These are phyloP conservation scores for Panagrolaimus sp. DNA, from an alignment of 1,140 invertebrate genomes.

Conservation along the genomic window DNA sequence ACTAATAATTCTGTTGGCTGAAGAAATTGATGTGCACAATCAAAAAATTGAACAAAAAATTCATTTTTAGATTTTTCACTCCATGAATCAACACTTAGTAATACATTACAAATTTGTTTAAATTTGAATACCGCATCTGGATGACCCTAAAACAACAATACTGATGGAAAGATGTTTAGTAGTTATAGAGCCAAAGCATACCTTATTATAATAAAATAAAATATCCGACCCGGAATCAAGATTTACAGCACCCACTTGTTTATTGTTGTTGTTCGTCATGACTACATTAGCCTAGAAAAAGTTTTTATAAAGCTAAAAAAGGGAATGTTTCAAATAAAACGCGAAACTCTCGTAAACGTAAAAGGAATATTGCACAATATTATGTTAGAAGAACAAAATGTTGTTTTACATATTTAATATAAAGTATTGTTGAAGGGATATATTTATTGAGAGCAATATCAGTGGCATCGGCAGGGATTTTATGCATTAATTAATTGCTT, in stretches of 20 bases:
- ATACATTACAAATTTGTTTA: not conserved
- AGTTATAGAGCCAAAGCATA: not conserved
- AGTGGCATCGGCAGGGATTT: too few species aligned
- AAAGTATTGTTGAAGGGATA: too few species aligned
- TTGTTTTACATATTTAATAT: too few species aligned
- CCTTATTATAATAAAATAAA: constrained; percentile 9
- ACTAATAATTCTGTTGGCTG: not conserved
- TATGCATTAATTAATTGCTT: too few species aligned
- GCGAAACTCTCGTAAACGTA: not conserved
- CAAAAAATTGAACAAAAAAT: constrained; percentile 4
- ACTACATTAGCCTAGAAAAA: not conserved
- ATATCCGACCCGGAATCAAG: not conserved
- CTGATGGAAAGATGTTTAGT: not conserved
- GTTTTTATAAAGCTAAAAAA: not conserved
- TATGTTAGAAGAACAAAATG: too few species aligned
- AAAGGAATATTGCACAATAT: not conserved
- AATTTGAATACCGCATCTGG: constrained; percentile 8
- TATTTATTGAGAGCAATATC: too few species aligned
- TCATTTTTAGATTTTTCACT: constrained; percentile 10
- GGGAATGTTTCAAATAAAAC: not conserved
- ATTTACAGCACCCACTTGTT: not conserved
- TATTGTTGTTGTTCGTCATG: not conserved
- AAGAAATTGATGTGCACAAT: not conserved
- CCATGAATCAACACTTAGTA: not conserved
- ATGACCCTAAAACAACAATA: not conserved